Base-by-base conservation (phyloP, 2,113 vertebrate species). In the Noctilio leporinus region DNA sequence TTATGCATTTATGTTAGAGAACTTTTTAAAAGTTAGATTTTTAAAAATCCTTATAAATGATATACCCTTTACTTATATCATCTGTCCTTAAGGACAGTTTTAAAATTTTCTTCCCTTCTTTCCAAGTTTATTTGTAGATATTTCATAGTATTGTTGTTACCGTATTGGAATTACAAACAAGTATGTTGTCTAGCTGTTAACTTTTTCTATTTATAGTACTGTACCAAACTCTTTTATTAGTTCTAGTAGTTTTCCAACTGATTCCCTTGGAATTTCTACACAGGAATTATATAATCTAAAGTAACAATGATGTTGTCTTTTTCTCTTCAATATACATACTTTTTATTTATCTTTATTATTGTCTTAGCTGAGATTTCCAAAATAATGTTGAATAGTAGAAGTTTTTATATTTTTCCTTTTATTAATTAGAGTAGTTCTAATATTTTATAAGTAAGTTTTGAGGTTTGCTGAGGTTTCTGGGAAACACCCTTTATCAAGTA, bases 211-310 rank as follows among this genome's bases (percentile, higher is more conserved):
- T 77, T 87, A 57, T 94, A 40, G 8, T 43, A 72, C 24, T 26
- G 76, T 83, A 55, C 10, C 90, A 53, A 77, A n/a, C 17, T 84
- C n/a, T 76, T 83, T 67, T 57, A 67, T 49, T 65, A 85, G 35
- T 95, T 72, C 5, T 22, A 45, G 40, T 55, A 78, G 47, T 78
- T 90, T 92, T 90, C 69, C 59, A 49, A 33, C 83, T 55, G 45
- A 91, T 77, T 62, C 3, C n/a, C 19, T 91, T 96, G 77, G 40
- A 72, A 93, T 91, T 93, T 83, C 55, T 93, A 73, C 33, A 15
- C 47, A 22, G 19, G 19, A 83, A 55, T 92, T 49, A 70, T 38
- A 16, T 84, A 47, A 70, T 65, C 24, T 78, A 70, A 93, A 67
- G 59, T 90, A 70, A 77, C 5, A 20, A 6, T 69, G 10, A 17